Evolutionary conservation across 92 coral and sea anemone genomes (phyloP), one percentile per base, ranked within the genome.

Genomic region (Pocillopora grandis): DNA sequence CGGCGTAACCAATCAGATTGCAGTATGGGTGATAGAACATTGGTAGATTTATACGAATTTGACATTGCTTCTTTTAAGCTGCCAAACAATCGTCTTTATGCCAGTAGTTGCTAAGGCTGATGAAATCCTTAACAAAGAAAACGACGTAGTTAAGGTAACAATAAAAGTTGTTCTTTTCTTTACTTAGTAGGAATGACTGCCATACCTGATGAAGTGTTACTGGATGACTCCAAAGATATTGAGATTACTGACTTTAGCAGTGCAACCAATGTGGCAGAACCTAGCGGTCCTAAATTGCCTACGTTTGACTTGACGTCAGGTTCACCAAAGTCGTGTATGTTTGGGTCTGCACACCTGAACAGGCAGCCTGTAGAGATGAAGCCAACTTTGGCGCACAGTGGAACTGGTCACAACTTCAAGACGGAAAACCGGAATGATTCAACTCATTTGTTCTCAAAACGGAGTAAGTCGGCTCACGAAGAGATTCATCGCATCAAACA

Each of bases 281-380:
- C 23, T 10, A 64, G 56, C 16, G 86, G 55, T 2, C 72, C 23
- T 16, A 8, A 73, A 13, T 15, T 61, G 59, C 70, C 86, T 16
- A 21, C 86, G 17, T 55, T 73, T 83, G 74, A 59, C 55, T 73
- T 21, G 66, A 11, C 80, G 10, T 3, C 76, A 36, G 66, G 67
- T 10, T 49, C 74, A 23, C 55, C 86, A 17, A 72, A 74, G 72
- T 83, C 86, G 65, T 83, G 86, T 33, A 83, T 83, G 86, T 83
- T 83, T 56, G 37, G 73, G 23, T 62, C 79, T 12, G 56, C 52
- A 2, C 79, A 62, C 21, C 56, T 62, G 42, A 73, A 63, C 63
- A 75, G 33, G 27, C 75, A 72, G 31, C 55, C 86, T 1, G 63
- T 49, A n/a, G 86, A 83, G 13, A 80, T 73, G 80, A 73, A 83